Percentiles rank a stretch among this genome's conserved stretches.
Conservation (phyloP, 2,888 invertebrate genomes). For the Invenusta paracnida region DNA sequence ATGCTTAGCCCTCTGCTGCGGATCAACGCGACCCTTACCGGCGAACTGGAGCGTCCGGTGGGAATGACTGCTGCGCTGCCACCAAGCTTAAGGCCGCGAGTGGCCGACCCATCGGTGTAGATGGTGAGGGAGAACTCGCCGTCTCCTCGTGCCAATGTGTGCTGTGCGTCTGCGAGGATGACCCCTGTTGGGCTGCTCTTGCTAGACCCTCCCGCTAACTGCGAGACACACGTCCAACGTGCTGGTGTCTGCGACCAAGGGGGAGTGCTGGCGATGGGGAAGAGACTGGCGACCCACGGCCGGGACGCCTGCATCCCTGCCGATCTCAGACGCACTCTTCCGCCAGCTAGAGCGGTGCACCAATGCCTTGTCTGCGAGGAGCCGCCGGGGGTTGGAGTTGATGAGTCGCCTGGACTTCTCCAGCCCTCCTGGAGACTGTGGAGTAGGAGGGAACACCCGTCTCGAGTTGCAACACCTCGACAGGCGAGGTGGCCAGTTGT, state of each 20-base stretch:
- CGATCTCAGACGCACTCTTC: not conserved
- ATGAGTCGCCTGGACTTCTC: not conserved
- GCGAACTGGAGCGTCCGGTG: not conserved
- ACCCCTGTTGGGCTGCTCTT: not conserved
- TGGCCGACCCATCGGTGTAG: not conserved
- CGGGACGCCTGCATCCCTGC: not conserved
- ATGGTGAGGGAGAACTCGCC: not conserved
- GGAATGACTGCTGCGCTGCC: not conserved
- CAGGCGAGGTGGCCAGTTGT: no score
- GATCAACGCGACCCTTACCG: not conserved
- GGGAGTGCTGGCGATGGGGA: no score
- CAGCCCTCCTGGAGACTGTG: not conserved
- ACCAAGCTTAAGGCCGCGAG: not conserved
- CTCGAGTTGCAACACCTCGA: no score
- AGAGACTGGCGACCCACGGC: not conserved
- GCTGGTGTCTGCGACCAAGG: not conserved
- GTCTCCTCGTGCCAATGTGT: not conserved
- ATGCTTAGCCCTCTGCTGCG: not conserved
- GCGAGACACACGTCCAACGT: not conserved
- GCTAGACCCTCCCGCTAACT: not conserved
- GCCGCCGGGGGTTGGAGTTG: not conserved
- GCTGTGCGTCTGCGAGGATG: not conserved
- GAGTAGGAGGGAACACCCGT: not conserved
- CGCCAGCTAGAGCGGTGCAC: not conserved
- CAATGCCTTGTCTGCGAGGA: not conserved